Conservation (phyloP, 2,113 vertebrate species). For the Ondatra zibethicus region DNA sequence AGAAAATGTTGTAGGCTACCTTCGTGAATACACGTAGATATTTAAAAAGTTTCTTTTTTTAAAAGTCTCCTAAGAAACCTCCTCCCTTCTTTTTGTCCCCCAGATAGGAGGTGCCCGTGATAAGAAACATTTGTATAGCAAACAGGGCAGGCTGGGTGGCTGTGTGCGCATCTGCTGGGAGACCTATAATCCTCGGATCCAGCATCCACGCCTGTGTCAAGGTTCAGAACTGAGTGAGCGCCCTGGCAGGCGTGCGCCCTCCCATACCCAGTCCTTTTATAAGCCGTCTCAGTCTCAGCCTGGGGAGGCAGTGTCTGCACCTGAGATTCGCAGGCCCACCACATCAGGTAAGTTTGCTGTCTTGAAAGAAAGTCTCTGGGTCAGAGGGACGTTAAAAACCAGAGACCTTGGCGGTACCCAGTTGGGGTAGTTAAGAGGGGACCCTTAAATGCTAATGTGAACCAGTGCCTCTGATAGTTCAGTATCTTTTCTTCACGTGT, state of each 20-base stretch:
- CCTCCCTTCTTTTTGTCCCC: too few species aligned
- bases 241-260: too few species aligned
- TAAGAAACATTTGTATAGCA: too few species aligned
- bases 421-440: neutral
- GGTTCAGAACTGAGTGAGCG: neutral
- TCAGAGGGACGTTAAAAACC: neutral
- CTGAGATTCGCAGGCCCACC: neutral
- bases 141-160: neutral
- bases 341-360: neutral
- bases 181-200: neutral
- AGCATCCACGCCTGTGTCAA: neutral
- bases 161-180: too few species aligned
- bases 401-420: neutral
- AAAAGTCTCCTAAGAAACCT: neutral
- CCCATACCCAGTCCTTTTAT: too few species aligned
- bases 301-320: neutral
- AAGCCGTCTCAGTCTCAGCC: too few species aligned
- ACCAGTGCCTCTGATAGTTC: neutral
- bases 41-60: neutral
- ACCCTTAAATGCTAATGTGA: neutral
- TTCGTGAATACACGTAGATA: neutral
- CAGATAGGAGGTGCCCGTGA: too few species aligned
- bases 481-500: neutral
- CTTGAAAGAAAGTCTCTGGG: neutral
- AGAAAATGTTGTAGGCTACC: neutral